Base-by-base conservation (phyloP, 2,888 invertebrate genomes). In the Aplocera efformata region DNA sequence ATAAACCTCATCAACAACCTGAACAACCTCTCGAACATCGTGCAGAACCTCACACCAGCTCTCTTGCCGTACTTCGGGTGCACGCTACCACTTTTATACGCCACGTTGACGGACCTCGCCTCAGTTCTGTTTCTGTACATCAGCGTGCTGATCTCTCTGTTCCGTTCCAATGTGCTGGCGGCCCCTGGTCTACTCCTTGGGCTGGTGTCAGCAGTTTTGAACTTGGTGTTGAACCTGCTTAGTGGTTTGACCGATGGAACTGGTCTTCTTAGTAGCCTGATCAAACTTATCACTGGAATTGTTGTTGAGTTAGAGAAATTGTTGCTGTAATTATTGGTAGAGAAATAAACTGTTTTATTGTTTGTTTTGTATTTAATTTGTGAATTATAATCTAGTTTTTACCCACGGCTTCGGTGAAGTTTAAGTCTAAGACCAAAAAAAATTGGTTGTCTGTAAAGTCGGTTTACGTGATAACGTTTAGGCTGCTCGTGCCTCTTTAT, bases 1-100 rank as follows among this genome's bases (percentile, higher is more conserved):
- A 77, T 85, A 6, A 86, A 86, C 53, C 48, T 88, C 0, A 85
- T 88, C 28, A 88, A 86, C 38, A 88, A 88, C 31, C 35, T 88
- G 1, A 86, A 88, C 44, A 86, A 86, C 31, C 29, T 88, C 0
- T 86, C 86, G 0, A 88, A 88, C 27, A 86, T 88, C 0, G 81
- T 88, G 0, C 86, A 86, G 32, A 88, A 88, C 32, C 37, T 88
- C 1, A 88, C 86, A 0, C 86, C 86, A 9, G 86, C 88, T 0
- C 41, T 86, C 1, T 26, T 88, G 0, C 88, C 86, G 0, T 86
- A 86, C 39, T 88, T 88, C 8, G 88, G 86, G 0, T 86, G 88
- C 17, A 88, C 88, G 0, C 31, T 88, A 1, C 86, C 86, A 0
- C 56, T 88, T 0, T 22, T 88, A 0, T 86, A 88, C 9, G 85